These are phyloP conservation scores for Leucoptera coffeella DNA, from an alignment of 2,888 invertebrate genomes.

Conservation along the genomic window DNA sequence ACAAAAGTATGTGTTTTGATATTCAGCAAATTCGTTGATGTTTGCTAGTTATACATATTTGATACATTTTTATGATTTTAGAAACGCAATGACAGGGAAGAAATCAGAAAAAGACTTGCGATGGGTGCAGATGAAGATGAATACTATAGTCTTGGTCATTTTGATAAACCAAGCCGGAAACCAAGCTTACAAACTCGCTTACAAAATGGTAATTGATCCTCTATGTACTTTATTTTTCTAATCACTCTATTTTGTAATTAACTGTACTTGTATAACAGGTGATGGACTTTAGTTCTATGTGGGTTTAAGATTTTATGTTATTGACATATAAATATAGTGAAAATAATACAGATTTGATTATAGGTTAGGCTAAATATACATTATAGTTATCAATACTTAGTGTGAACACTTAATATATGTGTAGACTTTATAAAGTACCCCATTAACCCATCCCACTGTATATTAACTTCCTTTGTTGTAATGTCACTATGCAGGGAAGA, in stretches of 20 bases:
- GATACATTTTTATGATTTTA: constrained; percentile 30
- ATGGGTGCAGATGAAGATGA: constrained; percentile 78
- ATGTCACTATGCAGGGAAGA: too few species aligned
- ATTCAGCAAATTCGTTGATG: neutral
- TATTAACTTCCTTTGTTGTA: too few species aligned
- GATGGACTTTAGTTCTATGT: constrained; percentile 1
- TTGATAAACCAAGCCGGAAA: constrained; percentile 70
- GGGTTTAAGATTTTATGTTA: too few species aligned
- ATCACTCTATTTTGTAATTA: constrained; percentile 1
- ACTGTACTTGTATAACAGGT: too few species aligned
- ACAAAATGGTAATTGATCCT: constrained; percentile 63
- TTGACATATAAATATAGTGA: too few species aligned
- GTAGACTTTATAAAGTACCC: too few species aligned
- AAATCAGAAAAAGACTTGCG: constrained; percentile 81
- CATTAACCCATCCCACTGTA: too few species aligned
- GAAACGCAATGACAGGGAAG: constrained; percentile 88
- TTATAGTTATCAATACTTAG: too few species aligned
- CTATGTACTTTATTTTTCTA: constrained; percentile 4
- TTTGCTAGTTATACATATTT: neutral
- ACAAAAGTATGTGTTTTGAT: constrained; percentile 15
- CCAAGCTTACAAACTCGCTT: constrained; percentile 83
- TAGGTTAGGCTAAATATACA: too few species aligned
- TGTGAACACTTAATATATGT: too few species aligned
- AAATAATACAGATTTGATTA: too few species aligned
- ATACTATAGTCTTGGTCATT: constrained; percentile 54